Percentiles rank a stretch among this genome's conserved stretches.
phyloP scores from a whole-genome alignment of 2,797 vertebrate genomes.

The Melanotaenia parkinsoni region DNA sequence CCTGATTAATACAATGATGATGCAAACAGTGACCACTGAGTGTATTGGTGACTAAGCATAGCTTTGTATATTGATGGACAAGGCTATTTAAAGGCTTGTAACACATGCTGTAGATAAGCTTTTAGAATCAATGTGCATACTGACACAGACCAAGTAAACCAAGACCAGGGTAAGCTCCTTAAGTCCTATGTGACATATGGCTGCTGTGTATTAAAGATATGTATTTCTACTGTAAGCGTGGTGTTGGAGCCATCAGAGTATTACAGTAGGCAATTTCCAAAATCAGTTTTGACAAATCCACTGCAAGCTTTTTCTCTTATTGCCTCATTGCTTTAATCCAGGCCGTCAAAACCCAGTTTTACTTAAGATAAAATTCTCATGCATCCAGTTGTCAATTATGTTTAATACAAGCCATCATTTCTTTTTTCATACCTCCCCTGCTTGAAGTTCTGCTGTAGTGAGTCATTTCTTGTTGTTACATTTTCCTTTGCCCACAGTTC shows the following conservation, averaged over 20 bases:
- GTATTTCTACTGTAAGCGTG: slow-evolving; percentile 23
- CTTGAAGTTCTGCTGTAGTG: not conserved
- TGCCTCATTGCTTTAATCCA: slow-evolving; percentile 16
- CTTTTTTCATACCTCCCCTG: not conserved
- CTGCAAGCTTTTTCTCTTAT: slow-evolving; percentile 3
- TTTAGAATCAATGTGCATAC: slow-evolving; percentile 17
- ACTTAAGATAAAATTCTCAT: slow-evolving; percentile 7
- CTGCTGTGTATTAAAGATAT: slow-evolving; percentile 32
- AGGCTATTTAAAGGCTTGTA: slow-evolving; percentile 18
- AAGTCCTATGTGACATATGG: slow-evolving; percentile 19
- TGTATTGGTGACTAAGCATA: not conserved
- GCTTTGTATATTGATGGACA: slow-evolving; percentile 11
- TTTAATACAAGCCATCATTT: slow-evolving; percentile 14
- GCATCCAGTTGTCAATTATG: slow-evolving; percentile 17
- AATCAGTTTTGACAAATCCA: slow-evolving; percentile 42
- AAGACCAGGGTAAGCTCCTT: slow-evolving; percentile 25
- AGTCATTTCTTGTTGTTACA: slow-evolving; percentile 3
- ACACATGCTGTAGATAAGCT: slow-evolving; percentile 8
- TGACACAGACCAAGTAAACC: slow-evolving; percentile 19
- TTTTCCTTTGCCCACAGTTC: not conserved
- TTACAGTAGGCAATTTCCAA: slow-evolving; percentile 9
- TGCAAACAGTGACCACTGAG: not conserved
- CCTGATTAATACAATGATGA: not conserved
- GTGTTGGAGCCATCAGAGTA: not conserved
- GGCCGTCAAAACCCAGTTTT: slow-evolving; percentile 5